These are phyloP conservation scores for Hylyphantes graminicola DNA, from an alignment of 1,140 invertebrate species.

Conservation along the genomic window DNA sequence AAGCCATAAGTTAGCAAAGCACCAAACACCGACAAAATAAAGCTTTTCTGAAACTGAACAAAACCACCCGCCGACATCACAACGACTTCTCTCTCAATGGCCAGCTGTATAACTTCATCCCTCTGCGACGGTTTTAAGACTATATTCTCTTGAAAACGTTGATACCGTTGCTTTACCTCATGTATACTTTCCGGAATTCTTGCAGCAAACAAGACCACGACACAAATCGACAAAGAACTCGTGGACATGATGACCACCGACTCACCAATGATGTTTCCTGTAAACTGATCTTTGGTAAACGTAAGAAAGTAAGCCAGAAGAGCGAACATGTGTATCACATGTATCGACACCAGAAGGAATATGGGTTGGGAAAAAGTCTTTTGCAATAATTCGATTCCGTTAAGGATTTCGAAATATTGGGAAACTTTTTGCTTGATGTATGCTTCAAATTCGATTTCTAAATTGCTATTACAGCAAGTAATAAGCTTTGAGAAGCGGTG, in stretches of 20 bases:
- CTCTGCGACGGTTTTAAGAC: neutral
- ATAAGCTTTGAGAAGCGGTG: constrained; percentile 1
- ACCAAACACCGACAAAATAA: constrained; percentile 36
- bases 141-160: neutral
- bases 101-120: neutral
- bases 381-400: neutral
- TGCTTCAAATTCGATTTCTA: neutral
- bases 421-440: neutral
- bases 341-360: constrained; percentile 28
- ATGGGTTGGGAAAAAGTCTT: constrained; percentile 4
- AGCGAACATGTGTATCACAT: constrained; percentile 30
- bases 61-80: constrained; percentile 10
- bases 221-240: neutral
- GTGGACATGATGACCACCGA: neutral
- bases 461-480: neutral
- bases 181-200: constrained; percentile 19
- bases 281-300: constrained; percentile 11
- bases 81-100: neutral
- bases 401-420: constrained; percentile 2
- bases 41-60: constrained; percentile 8
- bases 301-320: constrained; percentile 26
- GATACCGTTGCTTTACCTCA: neutral
- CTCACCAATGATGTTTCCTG: neutral
- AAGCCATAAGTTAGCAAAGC: constrained; percentile 37
- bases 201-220: constrained; percentile 11